Percentiles rank a stretch among this genome's conserved stretches.
Conservation (phyloP, 2,888 invertebrate species). For the Dicyrtoma fusca region DNA sequence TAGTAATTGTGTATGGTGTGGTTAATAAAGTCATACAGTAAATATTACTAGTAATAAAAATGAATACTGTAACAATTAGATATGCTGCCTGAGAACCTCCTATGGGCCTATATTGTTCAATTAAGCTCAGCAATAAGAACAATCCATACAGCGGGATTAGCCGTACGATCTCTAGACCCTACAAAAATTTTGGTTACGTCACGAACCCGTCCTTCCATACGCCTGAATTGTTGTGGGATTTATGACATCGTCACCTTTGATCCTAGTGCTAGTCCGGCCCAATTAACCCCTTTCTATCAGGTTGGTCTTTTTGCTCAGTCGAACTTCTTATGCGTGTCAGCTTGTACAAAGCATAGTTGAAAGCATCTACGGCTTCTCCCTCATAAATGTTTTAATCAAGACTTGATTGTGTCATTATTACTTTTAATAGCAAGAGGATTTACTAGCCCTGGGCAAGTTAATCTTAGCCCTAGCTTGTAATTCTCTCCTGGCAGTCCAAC, state of each 20-base stretch:
- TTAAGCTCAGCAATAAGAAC: conserved; percentile 89
- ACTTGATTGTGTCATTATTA: conserved; percentile 1
- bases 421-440: conserved; percentile 83
- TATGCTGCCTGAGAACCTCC: conserved; percentile 82
- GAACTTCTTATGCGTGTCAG: no score
- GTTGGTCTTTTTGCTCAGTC: no score
- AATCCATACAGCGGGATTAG: conserved; percentile 79
- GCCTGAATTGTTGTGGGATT: conserved; percentile 79
- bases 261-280: conserved; percentile 69
- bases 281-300: conserved; percentile 71
- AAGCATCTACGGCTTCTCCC: conserved; percentile 26
- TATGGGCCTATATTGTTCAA: conserved; percentile 96
- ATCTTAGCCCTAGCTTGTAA: conserved; percentile 92
- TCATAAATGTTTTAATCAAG: not conserved
- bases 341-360: no score
- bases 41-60: not conserved
- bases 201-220: conserved; percentile 67
- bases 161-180: conserved; percentile 84
- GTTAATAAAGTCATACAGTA: no score
- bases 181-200: conserved; percentile 86
- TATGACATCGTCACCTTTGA: conserved; percentile 80
- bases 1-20: no score
- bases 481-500: conserved; percentile 80
- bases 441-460: conserved; percentile 86
- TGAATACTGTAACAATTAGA: conserved; percentile 60